Evolutionary conservation across 2,113 vertebrate species (phyloP).

Genomic region (Heptranchias perlo): DNA sequence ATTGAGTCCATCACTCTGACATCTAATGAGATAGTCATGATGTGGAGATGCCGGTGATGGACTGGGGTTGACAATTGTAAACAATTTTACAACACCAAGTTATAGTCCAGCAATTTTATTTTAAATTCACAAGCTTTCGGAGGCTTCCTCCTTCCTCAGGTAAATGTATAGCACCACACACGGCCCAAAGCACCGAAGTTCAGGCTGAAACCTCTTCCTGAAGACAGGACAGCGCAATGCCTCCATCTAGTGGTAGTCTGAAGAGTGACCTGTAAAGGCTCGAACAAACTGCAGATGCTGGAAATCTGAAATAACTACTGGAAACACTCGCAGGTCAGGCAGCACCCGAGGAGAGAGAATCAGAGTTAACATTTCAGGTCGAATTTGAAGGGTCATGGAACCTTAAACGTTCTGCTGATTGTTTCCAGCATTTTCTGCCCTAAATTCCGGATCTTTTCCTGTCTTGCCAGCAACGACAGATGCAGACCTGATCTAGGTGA

Average conservation of each 20-base stretch:
- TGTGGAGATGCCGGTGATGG: too few relatives aligned
- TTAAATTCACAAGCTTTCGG: too few relatives aligned
- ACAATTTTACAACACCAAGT: too few relatives aligned
- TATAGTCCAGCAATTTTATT: too few relatives aligned
- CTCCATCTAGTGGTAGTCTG: neutral
- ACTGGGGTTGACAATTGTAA: too few relatives aligned
- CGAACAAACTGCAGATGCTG: neutral
- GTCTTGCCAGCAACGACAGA: neutral
- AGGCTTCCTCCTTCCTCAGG: too few relatives aligned
- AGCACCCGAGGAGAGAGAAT: neutral
- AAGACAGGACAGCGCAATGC: neutral
- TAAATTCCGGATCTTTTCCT: neutral
- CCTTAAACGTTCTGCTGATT: neutral
- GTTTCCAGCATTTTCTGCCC: neutral
- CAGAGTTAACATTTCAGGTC: neutral
- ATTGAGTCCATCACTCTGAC: neutral
- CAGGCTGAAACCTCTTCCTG: neutral
- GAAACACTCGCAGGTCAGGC: neutral
- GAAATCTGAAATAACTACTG: neutral
- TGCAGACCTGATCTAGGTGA: neutral
- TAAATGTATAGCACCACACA: neutral
- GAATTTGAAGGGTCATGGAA: neutral
- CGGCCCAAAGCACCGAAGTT: neutral
- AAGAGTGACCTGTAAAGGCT: neutral
- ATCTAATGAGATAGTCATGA: neutral